Conservation (phyloP, 2,797 vertebrate species). For the Pangasius sanitwongsei region DNA sequence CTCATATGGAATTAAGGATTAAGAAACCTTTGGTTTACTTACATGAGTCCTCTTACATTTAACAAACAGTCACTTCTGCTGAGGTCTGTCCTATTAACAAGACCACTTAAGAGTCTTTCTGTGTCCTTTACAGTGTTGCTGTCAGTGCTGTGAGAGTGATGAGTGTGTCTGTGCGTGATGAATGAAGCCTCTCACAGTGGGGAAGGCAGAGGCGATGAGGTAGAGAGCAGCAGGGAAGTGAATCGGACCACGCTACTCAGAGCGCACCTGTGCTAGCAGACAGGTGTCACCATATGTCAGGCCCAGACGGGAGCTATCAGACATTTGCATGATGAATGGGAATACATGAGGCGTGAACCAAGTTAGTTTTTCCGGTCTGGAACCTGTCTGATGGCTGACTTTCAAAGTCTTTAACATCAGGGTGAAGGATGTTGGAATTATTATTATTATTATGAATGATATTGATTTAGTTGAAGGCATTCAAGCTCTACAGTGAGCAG, state of each 20-base stretch:
- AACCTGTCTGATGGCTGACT: constrained; percentile 41
- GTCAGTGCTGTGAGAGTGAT: constrained; percentile 21
- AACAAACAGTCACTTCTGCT: constrained; percentile 44
- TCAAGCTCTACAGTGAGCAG: not conserved
- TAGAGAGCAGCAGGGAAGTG: constrained; percentile 25
- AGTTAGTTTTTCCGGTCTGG: constrained; percentile 24
- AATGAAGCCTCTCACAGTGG: constrained; percentile 42
- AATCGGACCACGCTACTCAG: constrained; percentile 21
- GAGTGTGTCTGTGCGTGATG: constrained; percentile 45
- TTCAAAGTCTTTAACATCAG: constrained; percentile 25
- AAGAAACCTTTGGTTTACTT: not conserved
- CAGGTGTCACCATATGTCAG: constrained; percentile 39
- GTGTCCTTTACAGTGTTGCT: constrained; percentile 30
- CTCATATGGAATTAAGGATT: not conserved
- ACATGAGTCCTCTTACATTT: not conserved
- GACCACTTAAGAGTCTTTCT: not conserved
- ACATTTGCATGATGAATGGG: constrained; percentile 44
- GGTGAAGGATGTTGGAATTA: not conserved
- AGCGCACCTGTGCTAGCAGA: constrained; percentile 43
- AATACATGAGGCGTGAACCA: constrained; percentile 23
- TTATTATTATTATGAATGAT: constrained; percentile 12
- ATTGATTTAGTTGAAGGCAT: not conserved
- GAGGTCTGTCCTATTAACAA: constrained; percentile 49
- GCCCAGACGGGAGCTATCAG: constrained; percentile 23
- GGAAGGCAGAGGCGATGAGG: constrained; percentile 31